Conservation (phyloP, 2,888 invertebrate species). For the Biston stratarius region DNA sequence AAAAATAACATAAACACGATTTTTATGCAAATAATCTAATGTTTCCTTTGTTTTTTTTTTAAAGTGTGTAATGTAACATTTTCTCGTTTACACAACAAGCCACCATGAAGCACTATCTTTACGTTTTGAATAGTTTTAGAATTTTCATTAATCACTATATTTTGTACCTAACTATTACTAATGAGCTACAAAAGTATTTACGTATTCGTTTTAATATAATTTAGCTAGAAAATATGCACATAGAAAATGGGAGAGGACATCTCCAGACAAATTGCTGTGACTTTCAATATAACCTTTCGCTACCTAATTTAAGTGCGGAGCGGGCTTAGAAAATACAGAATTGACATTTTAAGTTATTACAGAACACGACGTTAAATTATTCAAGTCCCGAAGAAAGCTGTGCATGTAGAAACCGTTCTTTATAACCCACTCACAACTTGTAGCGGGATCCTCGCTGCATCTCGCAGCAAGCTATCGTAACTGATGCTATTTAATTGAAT, state of each 20-base stretch:
- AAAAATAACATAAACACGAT: no score
- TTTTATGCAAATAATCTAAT: no score
- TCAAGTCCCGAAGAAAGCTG: slow-evolving; percentile 32
- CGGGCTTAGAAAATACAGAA: slow-evolving; percentile 42
- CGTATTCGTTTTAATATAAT: neutral
- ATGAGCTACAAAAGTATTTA: neutral
- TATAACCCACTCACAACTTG: slow-evolving; percentile 8
- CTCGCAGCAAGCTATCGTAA: neutral
- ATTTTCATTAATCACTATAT: neutral
- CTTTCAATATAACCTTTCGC: slow-evolving; percentile 15
- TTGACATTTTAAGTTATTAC: slow-evolving; percentile 48
- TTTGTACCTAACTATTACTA: neutral
- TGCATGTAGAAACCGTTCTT: slow-evolving; percentile 3
- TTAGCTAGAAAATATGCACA: neutral
- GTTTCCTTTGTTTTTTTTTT: no score
- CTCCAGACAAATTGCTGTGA: slow-evolving; percentile 12
- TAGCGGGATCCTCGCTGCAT: neutral
- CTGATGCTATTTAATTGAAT: neutral
- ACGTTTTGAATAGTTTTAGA: no score
- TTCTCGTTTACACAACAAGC: no score
- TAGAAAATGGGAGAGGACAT: slow-evolving; percentile 1
- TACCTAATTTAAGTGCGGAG: slow-evolving; percentile 23
- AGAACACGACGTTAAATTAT: slow-evolving; percentile 45
- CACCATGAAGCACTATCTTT: no score
- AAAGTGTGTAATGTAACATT: no score